Base-by-base conservation (phyloP, 2,113 vertebrate genomes). In the Brevimyrus niger region DNA sequence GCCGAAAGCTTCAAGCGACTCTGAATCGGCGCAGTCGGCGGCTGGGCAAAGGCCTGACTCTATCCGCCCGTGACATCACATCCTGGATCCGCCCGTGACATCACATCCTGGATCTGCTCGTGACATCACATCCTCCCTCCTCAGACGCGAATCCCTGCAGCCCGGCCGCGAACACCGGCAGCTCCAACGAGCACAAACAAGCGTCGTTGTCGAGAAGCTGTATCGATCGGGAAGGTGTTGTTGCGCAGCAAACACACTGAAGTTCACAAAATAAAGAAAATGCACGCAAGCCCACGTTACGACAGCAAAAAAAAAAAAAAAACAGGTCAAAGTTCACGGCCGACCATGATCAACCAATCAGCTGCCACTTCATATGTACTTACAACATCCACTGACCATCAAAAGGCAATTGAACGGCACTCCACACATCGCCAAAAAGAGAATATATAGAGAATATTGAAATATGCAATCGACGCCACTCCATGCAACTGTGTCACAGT, bases 401-500 rank as follows among this genome's bases (percentile, higher is more conserved):
- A 94, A 94, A 93, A 93, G 94, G 94, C 93, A 92, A 91, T 73
- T 61, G 91, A 92, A 96, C 94, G 92, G 93, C 94, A 97, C 95
- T 95, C 88, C 95, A 97, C 95, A 95, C 93, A 94, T 90, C 94
- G 93, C 92, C 92, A 93, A 93, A 94, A 92, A 92, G 47, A 92
- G 42, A 73, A 73, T 89, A 89, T 27, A 94, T 92, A 92, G 51
- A 92, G 42, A 73, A 88, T 89, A 89, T 17, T 42, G 51, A 84
- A 85, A 42, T 94, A 86, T 76, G 90, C 31, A 93, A 92, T 93
- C 91, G 93, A 95, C 92, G 93, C 92, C 95, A 96, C 93, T 92
- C 95, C 96, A 97, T 96, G 96, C 96, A 96, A 96, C 94, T 94
- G 94, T 93, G 92, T 95, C 95, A 96, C 96, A 96, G 95, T 94